Percentiles rank a stretch among this genome's conserved stretches.
Evolutionary conservation across 2,888 invertebrate species (phyloP).

Genomic region (Dynastes maya): DNA sequence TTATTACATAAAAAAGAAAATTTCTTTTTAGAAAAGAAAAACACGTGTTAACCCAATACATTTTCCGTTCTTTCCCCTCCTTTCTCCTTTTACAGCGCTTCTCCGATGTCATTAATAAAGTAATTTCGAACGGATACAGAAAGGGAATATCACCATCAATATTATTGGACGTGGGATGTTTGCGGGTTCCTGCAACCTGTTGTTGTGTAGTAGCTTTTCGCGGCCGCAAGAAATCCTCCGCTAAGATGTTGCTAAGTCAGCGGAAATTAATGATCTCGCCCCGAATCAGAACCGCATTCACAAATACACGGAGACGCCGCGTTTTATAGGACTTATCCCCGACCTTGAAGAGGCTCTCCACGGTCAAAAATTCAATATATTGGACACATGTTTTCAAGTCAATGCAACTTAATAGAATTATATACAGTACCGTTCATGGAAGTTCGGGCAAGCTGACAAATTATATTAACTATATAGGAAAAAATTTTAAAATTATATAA

Average conservation of each 20-base stretch:
- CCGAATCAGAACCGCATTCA: constrained; percentile 28
- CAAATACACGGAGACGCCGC: not conserved
- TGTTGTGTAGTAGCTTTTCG: constrained; percentile 30
- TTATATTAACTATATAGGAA: too few relatives aligned
- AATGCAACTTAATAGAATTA: not conserved
- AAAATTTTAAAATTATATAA: too few relatives aligned
- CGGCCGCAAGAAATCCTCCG: constrained; percentile 26
- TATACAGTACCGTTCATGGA: too few relatives aligned
- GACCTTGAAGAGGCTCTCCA: not conserved
- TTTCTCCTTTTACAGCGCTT: not conserved
- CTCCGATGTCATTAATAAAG: constrained; percentile 14
- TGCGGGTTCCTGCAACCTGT: constrained; percentile 35
- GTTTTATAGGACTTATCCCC: not conserved
- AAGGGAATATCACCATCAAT: constrained; percentile 23
- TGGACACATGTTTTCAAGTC: not conserved
- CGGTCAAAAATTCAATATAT: not conserved
- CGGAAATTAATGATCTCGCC: constrained; percentile 43
- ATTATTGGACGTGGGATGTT: constrained; percentile 14
- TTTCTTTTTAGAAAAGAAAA: too few relatives aligned
- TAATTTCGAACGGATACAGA: not conserved
- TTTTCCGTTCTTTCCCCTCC: not conserved
- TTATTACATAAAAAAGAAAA: too few relatives aligned
- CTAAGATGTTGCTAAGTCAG: constrained; percentile 45
- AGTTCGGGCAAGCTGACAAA: too few relatives aligned
- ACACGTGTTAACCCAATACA: not conserved